phyloP scores from a whole-genome alignment of 2,888 invertebrate species.

The Conomelus anceps region DNA sequence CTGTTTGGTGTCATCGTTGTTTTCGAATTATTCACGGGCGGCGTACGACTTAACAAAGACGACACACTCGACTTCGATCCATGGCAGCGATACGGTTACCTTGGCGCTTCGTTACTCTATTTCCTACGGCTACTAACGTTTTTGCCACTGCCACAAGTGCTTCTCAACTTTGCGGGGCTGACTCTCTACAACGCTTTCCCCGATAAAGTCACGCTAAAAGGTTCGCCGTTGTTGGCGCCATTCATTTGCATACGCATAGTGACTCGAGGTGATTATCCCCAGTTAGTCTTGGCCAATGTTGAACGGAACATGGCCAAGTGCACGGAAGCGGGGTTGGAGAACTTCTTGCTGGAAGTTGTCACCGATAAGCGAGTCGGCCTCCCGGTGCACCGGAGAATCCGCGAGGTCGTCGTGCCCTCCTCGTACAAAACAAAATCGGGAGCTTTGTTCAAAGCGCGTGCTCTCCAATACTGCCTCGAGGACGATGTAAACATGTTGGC shows the following conservation, averaged over 20 bases:
- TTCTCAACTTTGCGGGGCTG: constrained; percentile 82
- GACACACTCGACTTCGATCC: constrained; percentile 58
- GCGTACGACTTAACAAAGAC: constrained; percentile 46
- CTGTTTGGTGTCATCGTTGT: constrained; percentile 65
- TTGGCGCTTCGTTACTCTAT: constrained; percentile 68
- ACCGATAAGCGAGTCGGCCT: constrained; percentile 80
- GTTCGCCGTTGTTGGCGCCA: constrained; percentile 84
- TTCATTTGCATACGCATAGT: constrained; percentile 92
- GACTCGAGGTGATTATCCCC: constrained; percentile 88
- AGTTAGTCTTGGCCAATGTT: constrained; percentile 81
- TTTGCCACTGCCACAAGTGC: constrained; percentile 79
- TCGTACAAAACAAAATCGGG: constrained; percentile 83
- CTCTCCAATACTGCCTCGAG: constrained; percentile 91
- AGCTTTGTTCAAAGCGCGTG: constrained; percentile 89
- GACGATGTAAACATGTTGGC: constrained; percentile 76
- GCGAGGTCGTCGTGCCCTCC: constrained; percentile 83
- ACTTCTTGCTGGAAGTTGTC: constrained; percentile 93
- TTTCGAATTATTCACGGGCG: constrained; percentile 55
- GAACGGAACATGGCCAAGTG: constrained; percentile 80
- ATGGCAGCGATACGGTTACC: constrained; percentile 71
- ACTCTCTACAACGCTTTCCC: constrained; percentile 91
- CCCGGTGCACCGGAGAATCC: constrained; percentile 68
- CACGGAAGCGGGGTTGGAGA: constrained; percentile 82
- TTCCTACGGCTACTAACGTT: constrained; percentile 71
- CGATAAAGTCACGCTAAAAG: constrained; percentile 79